phyloP scores from a whole-genome alignment of 37 sponge, comb jelly and placozoan species.

The Theonella swinhoei region DNA sequence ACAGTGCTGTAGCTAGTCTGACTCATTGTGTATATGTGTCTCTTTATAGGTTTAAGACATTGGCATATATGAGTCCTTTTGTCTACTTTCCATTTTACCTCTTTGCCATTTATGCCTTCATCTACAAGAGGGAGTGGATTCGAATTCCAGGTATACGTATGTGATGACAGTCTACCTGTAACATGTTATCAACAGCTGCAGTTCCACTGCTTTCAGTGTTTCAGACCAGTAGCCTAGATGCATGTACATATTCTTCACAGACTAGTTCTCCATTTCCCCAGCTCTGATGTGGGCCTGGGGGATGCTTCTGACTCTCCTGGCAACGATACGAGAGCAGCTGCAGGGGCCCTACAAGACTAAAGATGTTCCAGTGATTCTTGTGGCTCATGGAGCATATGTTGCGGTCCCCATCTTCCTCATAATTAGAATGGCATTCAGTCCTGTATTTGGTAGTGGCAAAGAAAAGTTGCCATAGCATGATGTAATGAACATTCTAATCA shows the following conservation, averaged over 20 bases:
- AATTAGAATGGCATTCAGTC: slow-evolving; percentile 52
- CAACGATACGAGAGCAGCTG: slow-evolving; percentile 63
- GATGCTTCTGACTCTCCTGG: slow-evolving; percentile 69
- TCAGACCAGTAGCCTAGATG: no score
- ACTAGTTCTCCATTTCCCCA: no score
- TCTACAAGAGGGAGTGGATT: slow-evolving; percentile 84
- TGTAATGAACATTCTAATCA: neutral
- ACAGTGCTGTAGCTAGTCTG: no score
- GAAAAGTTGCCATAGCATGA: neutral
- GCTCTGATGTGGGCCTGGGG: slow-evolving; percentile 87
- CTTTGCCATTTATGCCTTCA: slow-evolving; percentile 82
- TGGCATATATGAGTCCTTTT: slow-evolving; percentile 81
- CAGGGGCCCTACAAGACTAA: slow-evolving; percentile 59
- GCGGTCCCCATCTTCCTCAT: slow-evolving; percentile 63
- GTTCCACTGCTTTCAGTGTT: no score
- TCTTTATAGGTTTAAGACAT: slow-evolving; percentile 72
- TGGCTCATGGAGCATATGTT: slow-evolving; percentile 70
- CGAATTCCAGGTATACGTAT: slow-evolving; percentile 87
- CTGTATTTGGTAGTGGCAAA: slow-evolving; percentile 40
- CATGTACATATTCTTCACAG: no score
- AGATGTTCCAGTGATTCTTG: slow-evolving; percentile 33
- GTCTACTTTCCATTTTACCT: slow-evolving; percentile 82
- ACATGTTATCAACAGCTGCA: no score
- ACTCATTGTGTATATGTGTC: no score
- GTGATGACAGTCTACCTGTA: no score